These are phyloP conservation scores for Mythimna lalbum DNA, from an alignment of 2,888 invertebrate genomes.

Conservation along the genomic window DNA sequence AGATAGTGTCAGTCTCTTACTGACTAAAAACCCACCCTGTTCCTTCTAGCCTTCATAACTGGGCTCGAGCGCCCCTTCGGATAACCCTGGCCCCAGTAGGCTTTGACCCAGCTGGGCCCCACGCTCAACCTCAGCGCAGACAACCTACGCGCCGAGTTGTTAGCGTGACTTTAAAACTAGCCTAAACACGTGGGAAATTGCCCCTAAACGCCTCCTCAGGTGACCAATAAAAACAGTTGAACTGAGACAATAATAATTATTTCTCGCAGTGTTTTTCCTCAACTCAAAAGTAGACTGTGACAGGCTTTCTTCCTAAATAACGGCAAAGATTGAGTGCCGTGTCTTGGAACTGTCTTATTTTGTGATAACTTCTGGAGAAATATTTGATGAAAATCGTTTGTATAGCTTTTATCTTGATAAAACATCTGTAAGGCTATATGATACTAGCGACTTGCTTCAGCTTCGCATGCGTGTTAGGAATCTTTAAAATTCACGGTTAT, in stretches of 20 bases:
- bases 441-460: no score
- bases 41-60: no score
- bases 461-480: no score
- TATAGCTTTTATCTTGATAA: conserved; percentile 1
- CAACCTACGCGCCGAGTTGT: no score
- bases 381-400: conserved; percentile 25
- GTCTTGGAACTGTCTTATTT: conserved; percentile 34
- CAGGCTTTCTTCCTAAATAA: conserved; percentile 52
- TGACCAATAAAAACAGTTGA: conserved; percentile 37
- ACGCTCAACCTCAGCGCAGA: no score
- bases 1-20: no score
- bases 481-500: no score
- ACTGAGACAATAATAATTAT: conserved; percentile 38
- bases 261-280: conserved; percentile 18
- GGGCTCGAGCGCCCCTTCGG: no score
- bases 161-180: no score
- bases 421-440: not conserved
- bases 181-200: not conserved
- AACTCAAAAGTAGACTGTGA: conserved; percentile 44
- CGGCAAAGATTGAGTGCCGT: conserved; percentile 53
- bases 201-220: conserved; percentile 6
- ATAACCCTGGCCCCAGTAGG: no score
- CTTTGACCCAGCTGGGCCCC: no score
- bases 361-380: conserved; percentile 35
- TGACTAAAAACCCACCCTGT: no score